Conservation (phyloP, 1,140 invertebrate genomes). For the Macrocentrus cingulum region DNA sequence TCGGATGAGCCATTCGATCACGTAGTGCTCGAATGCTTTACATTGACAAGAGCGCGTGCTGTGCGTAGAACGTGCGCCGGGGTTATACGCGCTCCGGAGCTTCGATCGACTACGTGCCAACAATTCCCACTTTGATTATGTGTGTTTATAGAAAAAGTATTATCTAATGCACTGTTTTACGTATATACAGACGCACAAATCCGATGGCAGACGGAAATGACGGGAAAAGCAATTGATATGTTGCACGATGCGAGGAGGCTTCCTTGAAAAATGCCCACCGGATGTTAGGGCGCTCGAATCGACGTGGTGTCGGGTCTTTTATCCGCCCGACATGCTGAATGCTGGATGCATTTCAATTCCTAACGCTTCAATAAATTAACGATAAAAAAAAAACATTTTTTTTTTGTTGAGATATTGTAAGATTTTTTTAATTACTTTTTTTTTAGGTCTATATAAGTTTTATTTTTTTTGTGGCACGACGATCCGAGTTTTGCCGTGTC, state of each 20-base stretch:
- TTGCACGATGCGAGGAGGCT: conserved; percentile 46
- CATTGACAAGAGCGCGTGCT: conserved; percentile 48
- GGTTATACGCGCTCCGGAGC: conserved; percentile 19
- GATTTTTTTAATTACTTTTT: no score
- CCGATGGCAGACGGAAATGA: background rate
- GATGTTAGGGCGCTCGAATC: conserved; percentile 40
- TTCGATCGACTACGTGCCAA: background rate
- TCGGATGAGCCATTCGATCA: no score
- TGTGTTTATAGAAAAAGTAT: background rate
- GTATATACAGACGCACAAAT: background rate
- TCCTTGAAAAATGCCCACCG: conserved; percentile 50
- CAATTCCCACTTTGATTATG: background rate
- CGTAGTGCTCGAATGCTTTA: conserved; percentile 46
- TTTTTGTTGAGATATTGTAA: no score
- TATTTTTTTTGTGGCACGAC: no score
- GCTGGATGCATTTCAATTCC: conserved; percentile 50
- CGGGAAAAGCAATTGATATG: conserved; percentile 53
- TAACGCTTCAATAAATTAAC: conserved; percentile 35
- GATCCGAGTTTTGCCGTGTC: no score
- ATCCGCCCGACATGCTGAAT: conserved; percentile 52
- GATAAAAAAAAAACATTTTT: no score
- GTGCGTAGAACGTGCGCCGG: conserved; percentile 37
- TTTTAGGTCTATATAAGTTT: no score
- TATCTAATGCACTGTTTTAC: no score
- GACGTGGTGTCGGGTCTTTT: conserved; percentile 49